A percentile compares a stretch with the other conserved stretches of the same genome.
Conservation (phyloP, 2,797 vertebrate genomes). For the Pseudopleuronectes americanus region DNA sequence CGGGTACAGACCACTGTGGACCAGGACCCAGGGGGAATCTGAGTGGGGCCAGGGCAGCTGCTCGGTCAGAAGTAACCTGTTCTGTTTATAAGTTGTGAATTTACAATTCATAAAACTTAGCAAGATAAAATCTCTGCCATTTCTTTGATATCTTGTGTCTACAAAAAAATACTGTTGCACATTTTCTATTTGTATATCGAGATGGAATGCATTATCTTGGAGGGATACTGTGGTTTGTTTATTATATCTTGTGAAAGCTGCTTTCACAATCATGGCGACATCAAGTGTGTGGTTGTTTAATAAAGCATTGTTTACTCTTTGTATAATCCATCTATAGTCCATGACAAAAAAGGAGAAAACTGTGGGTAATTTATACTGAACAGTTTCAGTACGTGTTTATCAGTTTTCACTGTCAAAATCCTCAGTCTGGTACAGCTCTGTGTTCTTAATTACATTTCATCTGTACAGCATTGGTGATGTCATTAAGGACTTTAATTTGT, state of each 20-base stretch:
- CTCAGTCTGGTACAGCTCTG: too few species aligned
- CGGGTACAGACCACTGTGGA: background rate
- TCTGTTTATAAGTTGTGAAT: background rate
- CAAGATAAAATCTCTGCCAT: background rate
- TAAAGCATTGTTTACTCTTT: too few species aligned
- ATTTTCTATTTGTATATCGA: background rate
- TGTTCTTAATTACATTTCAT: background rate
- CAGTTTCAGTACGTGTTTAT: too few species aligned
- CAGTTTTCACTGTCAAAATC: too few species aligned
- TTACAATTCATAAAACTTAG: background rate
- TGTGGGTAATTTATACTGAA: too few species aligned
- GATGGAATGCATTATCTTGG: background rate
- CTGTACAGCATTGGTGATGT: background rate
- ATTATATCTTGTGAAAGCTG: too few species aligned
- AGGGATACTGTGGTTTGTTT: background rate
- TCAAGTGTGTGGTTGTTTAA: too few species aligned
- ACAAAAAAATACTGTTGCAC: background rate
- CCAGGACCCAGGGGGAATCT: background rate
- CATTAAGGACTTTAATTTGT: slow-evolving; percentile 6
- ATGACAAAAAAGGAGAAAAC: too few species aligned
- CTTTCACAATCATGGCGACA: too few species aligned
- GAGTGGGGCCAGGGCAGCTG: background rate
- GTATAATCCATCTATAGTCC: too few species aligned
- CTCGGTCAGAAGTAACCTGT: background rate
- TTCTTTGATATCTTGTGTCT: background rate